Percentiles rank a stretch among this genome's conserved stretches.
phyloP scores from a whole-genome alignment of 2,888 invertebrate species.

The Troides aeacus region DNA sequence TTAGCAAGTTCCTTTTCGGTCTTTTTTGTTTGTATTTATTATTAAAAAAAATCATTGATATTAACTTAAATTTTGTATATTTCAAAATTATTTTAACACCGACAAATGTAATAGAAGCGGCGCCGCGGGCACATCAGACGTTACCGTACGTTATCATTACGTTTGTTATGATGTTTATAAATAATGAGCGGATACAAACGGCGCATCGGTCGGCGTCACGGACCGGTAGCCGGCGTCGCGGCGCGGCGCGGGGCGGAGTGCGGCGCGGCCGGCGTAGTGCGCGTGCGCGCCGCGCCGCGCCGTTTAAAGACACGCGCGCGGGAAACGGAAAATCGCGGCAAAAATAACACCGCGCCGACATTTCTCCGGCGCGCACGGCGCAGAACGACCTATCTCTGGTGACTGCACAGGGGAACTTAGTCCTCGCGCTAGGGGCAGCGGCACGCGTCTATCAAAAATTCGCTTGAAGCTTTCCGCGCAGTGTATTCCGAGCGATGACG shows the following conservation, averaged over 20 bases:
- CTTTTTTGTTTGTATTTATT: too few relatives aligned
- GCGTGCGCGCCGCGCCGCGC: conserved; percentile 55
- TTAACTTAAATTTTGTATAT: too few relatives aligned
- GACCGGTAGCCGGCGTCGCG: too few relatives aligned
- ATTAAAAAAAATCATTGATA: too few relatives aligned
- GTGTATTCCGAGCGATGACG: conserved; percentile 74
- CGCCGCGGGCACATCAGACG: background rate
- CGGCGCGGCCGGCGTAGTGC: conserved; percentile 7
- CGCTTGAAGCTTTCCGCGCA: conserved; percentile 38
- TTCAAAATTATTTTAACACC: too few relatives aligned
- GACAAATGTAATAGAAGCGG: background rate
- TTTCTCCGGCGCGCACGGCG: conserved; percentile 45
- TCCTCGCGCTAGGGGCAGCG: conserved; percentile 34
- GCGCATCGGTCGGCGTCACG: conserved; percentile 12
- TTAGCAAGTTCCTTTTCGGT: too few relatives aligned
- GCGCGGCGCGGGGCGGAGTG: too few relatives aligned
- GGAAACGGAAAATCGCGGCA: conserved; percentile 69
- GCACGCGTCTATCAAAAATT: conserved; percentile 39
- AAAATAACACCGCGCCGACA: conserved; percentile 74
- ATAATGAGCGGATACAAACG: conserved; percentile 21
- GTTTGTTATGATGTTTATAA: conserved; percentile 21
- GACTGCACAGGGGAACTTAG: conserved; percentile 36
- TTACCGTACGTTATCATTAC: background rate
- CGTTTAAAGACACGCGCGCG: conserved; percentile 74
- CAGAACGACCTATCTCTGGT: conserved; percentile 41